Conservation (phyloP, 2,888 invertebrate species). For the Euplexia lucipara region DNA sequence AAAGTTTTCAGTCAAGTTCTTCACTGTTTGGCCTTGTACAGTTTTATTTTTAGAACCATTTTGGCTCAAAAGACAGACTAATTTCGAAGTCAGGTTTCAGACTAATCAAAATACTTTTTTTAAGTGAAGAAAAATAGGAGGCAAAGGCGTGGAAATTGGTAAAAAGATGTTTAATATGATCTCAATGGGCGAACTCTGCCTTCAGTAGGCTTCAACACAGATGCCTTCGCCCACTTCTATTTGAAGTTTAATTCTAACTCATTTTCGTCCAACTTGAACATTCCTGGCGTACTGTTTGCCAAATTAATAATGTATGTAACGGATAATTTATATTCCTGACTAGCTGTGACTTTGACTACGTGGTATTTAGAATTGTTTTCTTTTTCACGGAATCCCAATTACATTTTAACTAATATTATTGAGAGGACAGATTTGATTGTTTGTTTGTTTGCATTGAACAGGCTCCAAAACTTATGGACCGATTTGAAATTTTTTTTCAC, state of each 20-base stretch:
- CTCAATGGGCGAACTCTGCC: conserved; percentile 23
- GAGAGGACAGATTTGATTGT: too few relatives aligned
- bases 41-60: conserved; percentile 18
- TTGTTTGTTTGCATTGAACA: too few relatives aligned
- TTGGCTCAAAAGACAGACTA: background rate
- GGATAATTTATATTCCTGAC: conserved; percentile 43
- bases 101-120: background rate
- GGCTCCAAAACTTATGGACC: too few relatives aligned
- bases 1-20: conserved; percentile 27
- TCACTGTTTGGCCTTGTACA: background rate
- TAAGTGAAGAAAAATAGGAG: background rate
- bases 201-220: conserved; percentile 47
- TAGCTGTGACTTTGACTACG: too few relatives aligned
- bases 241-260: conserved; percentile 55
- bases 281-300: conserved; percentile 41
- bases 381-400: too few relatives aligned
- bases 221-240: conserved; percentile 53
- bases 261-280: conserved; percentile 55
- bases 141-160: conserved; percentile 20
- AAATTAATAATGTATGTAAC: conserved; percentile 55
- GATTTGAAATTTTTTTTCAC: too few relatives aligned
- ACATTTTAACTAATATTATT: too few relatives aligned
- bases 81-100: conserved; percentile 18
- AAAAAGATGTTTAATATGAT: conserved; percentile 41
- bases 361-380: too few relatives aligned